Base-by-base conservation (phyloP, 2,888 invertebrate genomes). In the Liopterus haemorrhoidalis region DNA sequence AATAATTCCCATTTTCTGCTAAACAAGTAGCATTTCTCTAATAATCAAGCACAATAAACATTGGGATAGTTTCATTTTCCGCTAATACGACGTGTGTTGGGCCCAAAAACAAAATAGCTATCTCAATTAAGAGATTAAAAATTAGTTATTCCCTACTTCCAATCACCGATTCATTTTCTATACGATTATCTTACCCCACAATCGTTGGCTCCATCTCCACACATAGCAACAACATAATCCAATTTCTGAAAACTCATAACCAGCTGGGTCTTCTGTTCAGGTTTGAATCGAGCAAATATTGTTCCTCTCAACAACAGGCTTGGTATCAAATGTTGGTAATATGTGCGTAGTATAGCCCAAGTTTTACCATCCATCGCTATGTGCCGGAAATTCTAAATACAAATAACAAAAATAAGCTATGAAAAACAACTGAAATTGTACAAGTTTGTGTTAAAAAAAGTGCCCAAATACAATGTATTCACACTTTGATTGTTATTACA, bases 231-330 rank as follows among this genome's bases (percentile, higher is more conserved):
- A 33, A 80, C 72, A 57, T 80, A 78, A 49, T 78, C 81, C 33
- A 81, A 72, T 53, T 74, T 78, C 70, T 89, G 85, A 35, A 88
- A 68, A 14, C 77, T 74, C 28, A 78, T 72, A 5, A 90, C 75
- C 38, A 89, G 67, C 60, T 85, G 84, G 21, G 84, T 81, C 64
- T 90, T 90, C 60, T 87, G 84, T 52, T 85, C 85, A 1, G 85
- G 85, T 9, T 79, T 79, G 77, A 91, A 90, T 11, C 91, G 74
- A 1, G 90, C 89, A 69, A 88, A 91, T 47, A 91, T 79, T 47
- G 82, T 82, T 1, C 86, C 85, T 65, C 73, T 63, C 1, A 76
- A 69, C n/a, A 78, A 57, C 14, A 88, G 70, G 41, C 76, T 74
- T 0, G 82, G 77, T 53, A 91, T 65, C 24, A 87, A 64, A 43